These are phyloP conservation scores for Stenolophus ochropezus DNA, from an alignment of 2,888 invertebrate genomes.

Conservation along the genomic window DNA sequence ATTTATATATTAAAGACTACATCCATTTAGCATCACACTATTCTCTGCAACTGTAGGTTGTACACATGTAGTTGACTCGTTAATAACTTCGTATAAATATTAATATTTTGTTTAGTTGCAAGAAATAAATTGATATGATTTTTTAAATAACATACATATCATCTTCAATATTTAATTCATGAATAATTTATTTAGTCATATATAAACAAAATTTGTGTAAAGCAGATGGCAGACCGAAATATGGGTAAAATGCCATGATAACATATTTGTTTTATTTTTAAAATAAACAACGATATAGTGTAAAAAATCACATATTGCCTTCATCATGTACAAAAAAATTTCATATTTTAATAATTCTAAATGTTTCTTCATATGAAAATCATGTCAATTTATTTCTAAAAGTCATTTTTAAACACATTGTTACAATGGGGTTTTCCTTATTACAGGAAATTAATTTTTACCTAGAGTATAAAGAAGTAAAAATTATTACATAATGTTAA, in stretches of 20 bases:
- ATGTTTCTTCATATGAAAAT: not conserved
- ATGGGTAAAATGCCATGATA: not conserved
- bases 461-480: no score
- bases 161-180: not conserved
- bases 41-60: not conserved
- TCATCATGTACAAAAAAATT: not conserved
- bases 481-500: no score
- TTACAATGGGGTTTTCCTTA: no score
- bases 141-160: constrained; percentile 1
- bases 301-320: not conserved
- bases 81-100: not conserved
- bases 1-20: constrained; percentile 49
- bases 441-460: no score
- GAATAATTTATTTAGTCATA: not conserved
- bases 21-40: constrained; percentile 51
- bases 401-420: not conserved
- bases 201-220: not conserved
- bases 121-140: not conserved
- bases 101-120: not conserved
- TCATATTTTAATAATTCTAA: not conserved
- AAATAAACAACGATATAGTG: not conserved
- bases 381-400: not conserved
- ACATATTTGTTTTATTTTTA: not conserved
- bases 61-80: not conserved
- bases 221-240: not conserved